These are phyloP conservation scores for Diachrysia chrysitis DNA, from an alignment of 2,888 invertebrate species.

Conservation along the genomic window DNA sequence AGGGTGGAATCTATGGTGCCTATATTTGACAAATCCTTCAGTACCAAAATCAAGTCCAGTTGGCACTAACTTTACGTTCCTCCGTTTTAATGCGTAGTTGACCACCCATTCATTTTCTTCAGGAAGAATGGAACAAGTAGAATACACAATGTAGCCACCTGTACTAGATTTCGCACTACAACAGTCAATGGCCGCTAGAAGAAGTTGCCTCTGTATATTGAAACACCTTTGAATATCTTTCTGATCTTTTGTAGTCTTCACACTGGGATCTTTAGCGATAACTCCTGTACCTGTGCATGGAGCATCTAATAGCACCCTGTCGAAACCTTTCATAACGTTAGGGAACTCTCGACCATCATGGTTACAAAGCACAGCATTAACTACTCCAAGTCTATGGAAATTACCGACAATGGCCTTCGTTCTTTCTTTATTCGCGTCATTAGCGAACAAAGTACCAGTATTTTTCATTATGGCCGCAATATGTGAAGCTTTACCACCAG, in stretches of 20 bases:
- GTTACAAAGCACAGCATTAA: constrained; percentile 96
- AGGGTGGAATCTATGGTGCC: constrained; percentile 96
- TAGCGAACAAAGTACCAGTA: constrained; percentile 98
- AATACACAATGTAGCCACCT: constrained; percentile 99
- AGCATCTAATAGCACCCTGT: constrained; percentile 98
- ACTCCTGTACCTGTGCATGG: constrained; percentile 99
- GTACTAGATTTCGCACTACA: constrained; percentile 96
- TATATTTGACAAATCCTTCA: constrained; percentile 97
- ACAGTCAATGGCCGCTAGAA: constrained; percentile 99
- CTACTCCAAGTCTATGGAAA: constrained; percentile 98
- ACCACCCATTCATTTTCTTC: constrained; percentile 99
- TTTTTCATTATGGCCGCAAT: constrained; percentile 99
- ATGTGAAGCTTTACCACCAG: constrained; percentile 99
- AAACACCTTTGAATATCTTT: constrained; percentile 97
- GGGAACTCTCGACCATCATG: constrained; percentile 97
- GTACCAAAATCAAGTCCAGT: constrained; percentile 98
- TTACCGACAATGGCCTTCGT: constrained; percentile 98
- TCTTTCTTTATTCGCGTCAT: constrained; percentile 97
- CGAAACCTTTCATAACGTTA: constrained; percentile 96
- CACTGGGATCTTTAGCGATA: constrained; percentile 98
- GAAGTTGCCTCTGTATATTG: constrained; percentile 96
- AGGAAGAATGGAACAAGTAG: constrained; percentile 98
- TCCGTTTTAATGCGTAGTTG: constrained; percentile 97
- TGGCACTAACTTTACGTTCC: constrained; percentile 97
- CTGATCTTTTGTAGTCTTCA: constrained; percentile 97